Base-by-base conservation (phyloP, 2,113 vertebrate genomes). In the Actinemys pallida region DNA sequence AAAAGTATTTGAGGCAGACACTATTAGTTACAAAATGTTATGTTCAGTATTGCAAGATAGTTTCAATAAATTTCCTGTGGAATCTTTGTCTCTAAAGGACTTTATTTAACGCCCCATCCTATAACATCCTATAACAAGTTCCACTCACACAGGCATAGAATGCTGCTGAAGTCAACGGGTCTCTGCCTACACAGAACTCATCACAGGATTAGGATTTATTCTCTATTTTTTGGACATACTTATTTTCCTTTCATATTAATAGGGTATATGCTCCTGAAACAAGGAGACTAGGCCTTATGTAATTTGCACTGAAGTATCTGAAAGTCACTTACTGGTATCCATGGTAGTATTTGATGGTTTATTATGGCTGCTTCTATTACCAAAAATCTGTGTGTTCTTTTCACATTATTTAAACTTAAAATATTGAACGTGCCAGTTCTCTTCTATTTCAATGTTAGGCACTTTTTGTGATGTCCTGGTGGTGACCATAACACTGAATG, bases 381-480 rank as follows among this genome's bases (percentile, higher is more conserved):
- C 13, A 69, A 82, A 86, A 87, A 6, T 56, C 52, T 62, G 2
- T n/a, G 45, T 25, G 29, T 2, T 72, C 29, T 82, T 89, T 87
- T 59, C 17, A 42, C 2, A 54, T 93, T 76, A 59, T 81, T 93
- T 62, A 95, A 82, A 89, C 56, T 3, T 5, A 93, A 96, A 95
- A 81, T 2, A 5, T 65, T 17, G 11, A 78, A 14, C 29, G 75
- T 27, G 75, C 42, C 75, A 78, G 22, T 27, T 78, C n/a, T 86
- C 29, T 24, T 1, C 22, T 49, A 84, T 91, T 79, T 47, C 65
- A 76, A 90, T 45, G 13, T 59, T 9, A 12, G 88, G 27, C 20
- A 10, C 1, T 19, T 88, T 86, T 11, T 87, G 4, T 53, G 2
- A n/a, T 9, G 79, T 39, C 87, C 16, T n/a, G 24, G 14, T 53